These are phyloP conservation scores for Phalanger gymnotis DNA, from an alignment of 2,797 vertebrate genomes.

Conservation along the genomic window DNA sequence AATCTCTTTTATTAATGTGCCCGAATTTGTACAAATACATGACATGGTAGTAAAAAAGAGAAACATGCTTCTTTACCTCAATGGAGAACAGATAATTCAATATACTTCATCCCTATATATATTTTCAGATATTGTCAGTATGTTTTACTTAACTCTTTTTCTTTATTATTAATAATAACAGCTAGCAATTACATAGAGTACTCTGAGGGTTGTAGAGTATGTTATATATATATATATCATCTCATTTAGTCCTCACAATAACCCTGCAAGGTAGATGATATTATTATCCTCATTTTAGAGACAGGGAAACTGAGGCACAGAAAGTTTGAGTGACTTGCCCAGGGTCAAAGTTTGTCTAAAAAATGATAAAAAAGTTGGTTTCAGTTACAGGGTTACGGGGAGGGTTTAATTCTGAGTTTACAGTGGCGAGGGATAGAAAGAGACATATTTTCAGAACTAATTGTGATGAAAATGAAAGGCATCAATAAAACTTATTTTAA, in stretches of 20 bases:
- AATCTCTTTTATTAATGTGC: conserved; percentile 30
- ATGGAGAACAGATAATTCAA: background rate
- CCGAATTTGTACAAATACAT: conserved; percentile 32
- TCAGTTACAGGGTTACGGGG: background rate
- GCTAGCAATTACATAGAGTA: background rate
- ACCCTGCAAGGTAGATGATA: background rate
- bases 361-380: background rate
- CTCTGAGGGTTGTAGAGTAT: background rate
- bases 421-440: background rate
- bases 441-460: background rate
- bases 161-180: background rate
- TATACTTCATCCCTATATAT: background rate
- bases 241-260: background rate
- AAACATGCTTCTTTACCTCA: background rate
- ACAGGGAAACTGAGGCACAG: background rate
- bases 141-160: background rate
- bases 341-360: background rate
- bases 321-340: background rate
- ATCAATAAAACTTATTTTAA: background rate
- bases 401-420: background rate
- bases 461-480: background rate
- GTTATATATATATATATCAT: background rate
- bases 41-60: background rate
- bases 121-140: background rate
- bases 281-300: background rate